A percentile compares a stretch with the other conserved stretches of the same genome.
These are phyloP conservation scores for Setophaga coronata DNA, from an alignment of 2,113 vertebrate species.

Conservation along the genomic window DNA sequence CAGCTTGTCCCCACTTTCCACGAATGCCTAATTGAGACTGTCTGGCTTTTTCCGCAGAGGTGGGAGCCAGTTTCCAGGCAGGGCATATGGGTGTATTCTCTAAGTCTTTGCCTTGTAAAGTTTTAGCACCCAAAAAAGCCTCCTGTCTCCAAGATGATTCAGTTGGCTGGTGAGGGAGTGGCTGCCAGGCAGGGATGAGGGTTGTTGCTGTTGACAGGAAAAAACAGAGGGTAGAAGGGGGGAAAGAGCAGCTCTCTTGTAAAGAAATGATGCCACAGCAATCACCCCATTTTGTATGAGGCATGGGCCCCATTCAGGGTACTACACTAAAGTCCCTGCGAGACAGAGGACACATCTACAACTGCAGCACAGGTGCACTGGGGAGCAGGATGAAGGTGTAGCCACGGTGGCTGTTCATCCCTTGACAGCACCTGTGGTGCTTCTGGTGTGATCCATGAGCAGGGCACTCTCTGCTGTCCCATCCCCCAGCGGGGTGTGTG, in stretches of 20 bases:
- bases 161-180: background rate
- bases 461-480: background rate
- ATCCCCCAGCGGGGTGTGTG: accelerated
- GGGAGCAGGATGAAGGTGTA: background rate
- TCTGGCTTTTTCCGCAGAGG: constrained; percentile 15
- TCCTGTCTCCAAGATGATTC: constrained; percentile 3
- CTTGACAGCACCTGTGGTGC: background rate
- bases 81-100: constrained; percentile 40
- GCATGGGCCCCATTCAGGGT: background rate
- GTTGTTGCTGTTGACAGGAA: background rate
- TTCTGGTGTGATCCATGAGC: accelerated
- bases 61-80: constrained; percentile 54
- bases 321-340: background rate
- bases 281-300: background rate
- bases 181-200: background rate
- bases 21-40: constrained; percentile 40
- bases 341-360: accelerated
- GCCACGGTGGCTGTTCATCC: background rate
- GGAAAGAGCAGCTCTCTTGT: background rate
- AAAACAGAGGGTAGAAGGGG: background rate
- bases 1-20: constrained; percentile 37
- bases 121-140: constrained; percentile 30
- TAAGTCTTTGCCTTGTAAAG: constrained; percentile 21
- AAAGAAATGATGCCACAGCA: background rate
- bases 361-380: accelerated